A percentile compares a stretch with the other conserved stretches of the same genome.
phyloP scores from a whole-genome alignment of 2,113 vertebrate species.

The Oryzias celebensis region DNA sequence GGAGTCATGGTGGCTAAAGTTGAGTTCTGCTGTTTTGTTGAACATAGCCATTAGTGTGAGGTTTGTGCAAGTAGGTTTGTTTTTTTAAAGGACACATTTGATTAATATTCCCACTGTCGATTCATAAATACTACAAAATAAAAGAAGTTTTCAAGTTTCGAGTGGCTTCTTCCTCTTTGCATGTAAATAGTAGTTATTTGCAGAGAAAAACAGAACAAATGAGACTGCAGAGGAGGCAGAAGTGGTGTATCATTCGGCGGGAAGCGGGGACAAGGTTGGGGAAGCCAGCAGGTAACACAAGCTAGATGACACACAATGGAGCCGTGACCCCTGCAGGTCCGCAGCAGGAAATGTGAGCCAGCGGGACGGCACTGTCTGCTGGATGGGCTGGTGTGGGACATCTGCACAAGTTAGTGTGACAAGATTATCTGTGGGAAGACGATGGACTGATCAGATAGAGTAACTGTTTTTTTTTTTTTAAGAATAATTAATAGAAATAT shows the following conservation, averaged over 20 bases:
- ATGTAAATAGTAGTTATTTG: too few relatives aligned
- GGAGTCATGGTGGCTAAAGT: constrained; percentile 11
- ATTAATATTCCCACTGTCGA: too few relatives aligned
- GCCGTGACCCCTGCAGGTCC: constrained; percentile 64
- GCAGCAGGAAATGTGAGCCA: constrained; percentile 72
- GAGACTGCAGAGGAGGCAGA: background rate
- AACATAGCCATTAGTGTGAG: too few relatives aligned
- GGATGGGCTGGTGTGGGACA: constrained; percentile 50
- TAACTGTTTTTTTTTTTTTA: background rate
- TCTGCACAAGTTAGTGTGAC: constrained; percentile 62
- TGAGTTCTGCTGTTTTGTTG: constrained; percentile 24
- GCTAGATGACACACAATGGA: constrained; percentile 51
- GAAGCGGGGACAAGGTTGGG: constrained; percentile 49
- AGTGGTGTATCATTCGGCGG: background rate
- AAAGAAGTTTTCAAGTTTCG: too few relatives aligned
- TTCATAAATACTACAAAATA: too few relatives aligned
- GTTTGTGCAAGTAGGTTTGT: background rate
- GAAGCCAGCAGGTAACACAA: constrained; percentile 67
- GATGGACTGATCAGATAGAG: constrained; percentile 4
- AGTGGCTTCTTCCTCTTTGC: too few relatives aligned
- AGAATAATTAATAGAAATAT: too few relatives aligned
- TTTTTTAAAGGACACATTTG: too few relatives aligned
- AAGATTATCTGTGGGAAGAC: constrained; percentile 50
- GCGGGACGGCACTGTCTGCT: constrained; percentile 58
- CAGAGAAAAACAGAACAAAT: too few relatives aligned